These are phyloP conservation scores for Hypselothyrea guttata DNA, from an alignment of 2,888 invertebrate genomes.

Conservation along the genomic window DNA sequence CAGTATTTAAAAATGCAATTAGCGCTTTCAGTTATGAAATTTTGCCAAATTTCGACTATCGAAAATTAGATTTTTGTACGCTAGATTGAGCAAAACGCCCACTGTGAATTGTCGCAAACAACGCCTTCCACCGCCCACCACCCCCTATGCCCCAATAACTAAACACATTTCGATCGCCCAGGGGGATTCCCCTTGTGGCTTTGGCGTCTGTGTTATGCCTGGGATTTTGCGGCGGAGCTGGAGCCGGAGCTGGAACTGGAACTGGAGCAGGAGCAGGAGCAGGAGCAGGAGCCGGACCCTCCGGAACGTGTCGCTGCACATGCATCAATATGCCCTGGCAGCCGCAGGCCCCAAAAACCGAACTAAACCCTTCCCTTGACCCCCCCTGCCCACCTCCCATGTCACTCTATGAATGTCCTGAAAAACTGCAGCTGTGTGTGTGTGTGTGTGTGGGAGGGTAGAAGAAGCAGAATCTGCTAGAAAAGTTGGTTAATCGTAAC, in stretches of 20 bases:
- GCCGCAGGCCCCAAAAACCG: constrained; percentile 32
- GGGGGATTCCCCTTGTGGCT: constrained; percentile 40
- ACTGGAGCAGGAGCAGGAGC: constrained; percentile 1
- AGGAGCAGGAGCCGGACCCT: constrained; percentile 11
- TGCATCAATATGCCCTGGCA: constrained; percentile 48
- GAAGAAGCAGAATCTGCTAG: constrained; percentile 17
- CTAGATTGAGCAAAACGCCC: no score
- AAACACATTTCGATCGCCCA: constrained; percentile 6
- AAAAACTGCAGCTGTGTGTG: constrained; percentile 9
- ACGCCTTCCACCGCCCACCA: not conserved
- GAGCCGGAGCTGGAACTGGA: no score
- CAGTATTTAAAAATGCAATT: no score
- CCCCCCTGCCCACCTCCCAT: not conserved
- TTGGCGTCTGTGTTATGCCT: constrained; percentile 41
- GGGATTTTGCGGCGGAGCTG: constrained; percentile 42
- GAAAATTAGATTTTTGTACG: no score
- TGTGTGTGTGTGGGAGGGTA: constrained; percentile 9
- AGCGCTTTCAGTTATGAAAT: no score
- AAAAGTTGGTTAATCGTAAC: constrained; percentile 32
- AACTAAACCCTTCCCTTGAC: constrained; percentile 12
- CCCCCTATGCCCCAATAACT: not conserved
- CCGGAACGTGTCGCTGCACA: constrained; percentile 52
- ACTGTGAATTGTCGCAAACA: no score
- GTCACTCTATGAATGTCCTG: not conserved
- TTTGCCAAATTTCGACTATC: no score